Percentiles rank a stretch among this genome's conserved stretches.
phyloP scores from a whole-genome alignment of 2,113 vertebrate genomes.

The Tursiops truncatus region DNA sequence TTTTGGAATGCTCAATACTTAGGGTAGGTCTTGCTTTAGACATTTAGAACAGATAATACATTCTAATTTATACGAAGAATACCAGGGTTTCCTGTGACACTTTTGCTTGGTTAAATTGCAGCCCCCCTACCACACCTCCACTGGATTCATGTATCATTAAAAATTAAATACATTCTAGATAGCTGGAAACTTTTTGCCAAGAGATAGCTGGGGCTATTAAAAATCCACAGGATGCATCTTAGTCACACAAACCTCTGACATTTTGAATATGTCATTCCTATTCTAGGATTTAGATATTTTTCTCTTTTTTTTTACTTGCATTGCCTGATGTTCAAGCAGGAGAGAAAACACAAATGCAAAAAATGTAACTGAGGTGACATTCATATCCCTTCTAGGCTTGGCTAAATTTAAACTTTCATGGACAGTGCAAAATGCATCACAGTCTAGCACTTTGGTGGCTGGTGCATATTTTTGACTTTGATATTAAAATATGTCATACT shows the following conservation, averaged over 20 bases:
- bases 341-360: not conserved
- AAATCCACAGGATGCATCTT: not conserved
- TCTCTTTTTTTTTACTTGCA: not conserved
- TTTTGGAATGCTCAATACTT: no score
- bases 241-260: not conserved
- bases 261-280: not conserved
- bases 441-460: not conserved
- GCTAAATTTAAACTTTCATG: not conserved
- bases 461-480: not conserved
- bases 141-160: not conserved
- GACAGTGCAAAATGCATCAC: not conserved
- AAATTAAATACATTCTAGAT: not conserved
- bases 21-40: not conserved
- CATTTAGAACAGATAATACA: not conserved
- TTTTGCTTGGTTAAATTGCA: not conserved
- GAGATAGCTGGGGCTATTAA: not conserved
- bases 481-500: not conserved
- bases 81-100: not conserved
- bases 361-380: not conserved
- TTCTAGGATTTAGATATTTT: not conserved
- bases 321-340: not conserved
- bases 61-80: not conserved
- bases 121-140: no score
- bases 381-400: not conserved
- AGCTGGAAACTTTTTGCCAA: not conserved